Percentiles rank a stretch among this genome's conserved stretches.
These are phyloP conservation scores for Hemiprocne comata DNA, from an alignment of 2,113 vertebrate genomes.

Conservation along the genomic window DNA sequence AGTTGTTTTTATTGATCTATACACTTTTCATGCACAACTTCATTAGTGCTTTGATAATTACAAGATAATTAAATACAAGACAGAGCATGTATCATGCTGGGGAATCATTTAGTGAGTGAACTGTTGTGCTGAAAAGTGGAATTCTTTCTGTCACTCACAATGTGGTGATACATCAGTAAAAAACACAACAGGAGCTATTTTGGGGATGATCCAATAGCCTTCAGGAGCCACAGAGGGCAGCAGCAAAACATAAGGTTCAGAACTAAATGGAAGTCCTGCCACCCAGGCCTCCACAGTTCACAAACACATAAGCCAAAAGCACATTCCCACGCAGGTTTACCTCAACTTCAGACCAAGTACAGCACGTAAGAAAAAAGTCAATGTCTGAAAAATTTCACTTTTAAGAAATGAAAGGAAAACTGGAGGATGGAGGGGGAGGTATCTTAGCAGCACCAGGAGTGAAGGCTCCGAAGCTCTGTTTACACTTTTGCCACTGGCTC, in stretches of 20 bases:
- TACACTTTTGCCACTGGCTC: slow-evolving; percentile 18
- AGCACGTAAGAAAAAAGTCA: neutral
- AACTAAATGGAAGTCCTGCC: neutral
- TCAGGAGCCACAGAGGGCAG: neutral
- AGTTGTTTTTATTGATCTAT: slow-evolving; percentile 49
- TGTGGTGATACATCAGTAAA: neutral
- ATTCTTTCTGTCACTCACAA: slow-evolving; percentile 3
- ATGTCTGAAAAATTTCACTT: neutral
- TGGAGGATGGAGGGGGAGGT: neutral
- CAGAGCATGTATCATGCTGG: slow-evolving; percentile 36
- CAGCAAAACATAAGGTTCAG: neutral
- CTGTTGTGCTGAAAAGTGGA: slow-evolving; percentile 50
- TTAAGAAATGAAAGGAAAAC: neutral
- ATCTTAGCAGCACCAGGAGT: neutral
- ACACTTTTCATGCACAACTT: slow-evolving; percentile 34
- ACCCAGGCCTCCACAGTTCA: neutral
- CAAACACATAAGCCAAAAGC: neutral
- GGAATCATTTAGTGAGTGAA: slow-evolving; percentile 37
- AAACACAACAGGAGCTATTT: neutral
- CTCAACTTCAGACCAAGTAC: neutral
- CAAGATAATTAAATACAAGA: slow-evolving; percentile 66
- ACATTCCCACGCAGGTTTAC: neutral
- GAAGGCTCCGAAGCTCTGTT: neutral
- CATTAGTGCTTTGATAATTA: slow-evolving; percentile 55
- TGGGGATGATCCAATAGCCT: neutral